phyloP scores from a whole-genome alignment of 2,113 vertebrate species.

The Rhinopomastus cyanomelas region DNA sequence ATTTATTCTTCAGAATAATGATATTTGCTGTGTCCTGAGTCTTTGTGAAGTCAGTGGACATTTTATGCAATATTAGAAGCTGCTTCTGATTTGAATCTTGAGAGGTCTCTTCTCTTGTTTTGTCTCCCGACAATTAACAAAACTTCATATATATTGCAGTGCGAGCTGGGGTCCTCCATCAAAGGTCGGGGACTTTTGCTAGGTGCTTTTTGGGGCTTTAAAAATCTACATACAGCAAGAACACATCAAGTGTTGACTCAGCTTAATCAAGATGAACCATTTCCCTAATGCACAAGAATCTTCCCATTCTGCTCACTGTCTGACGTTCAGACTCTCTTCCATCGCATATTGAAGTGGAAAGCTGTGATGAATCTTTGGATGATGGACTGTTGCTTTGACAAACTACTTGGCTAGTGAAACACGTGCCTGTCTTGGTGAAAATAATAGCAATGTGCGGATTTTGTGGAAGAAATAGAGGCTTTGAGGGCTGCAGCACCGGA shows the following conservation, averaged over 20 bases:
- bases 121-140: not conserved
- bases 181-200: not conserved
- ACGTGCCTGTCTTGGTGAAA: not conserved
- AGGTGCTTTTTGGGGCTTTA: not conserved
- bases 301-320: not conserved
- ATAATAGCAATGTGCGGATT: constrained; percentile 3
- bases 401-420: constrained; percentile 35
- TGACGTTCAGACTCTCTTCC: not conserved
- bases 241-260: not conserved
- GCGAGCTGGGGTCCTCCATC: not conserved
- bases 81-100: not conserved
- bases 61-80: not conserved
- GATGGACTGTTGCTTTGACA: constrained; percentile 50
- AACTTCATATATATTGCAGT: not conserved
- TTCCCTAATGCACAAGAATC: not conserved
- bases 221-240: not conserved
- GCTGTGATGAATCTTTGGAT: constrained; percentile 43
- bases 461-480: constrained; percentile 54
- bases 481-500: constrained; percentile 4
- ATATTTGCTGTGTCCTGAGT: not conserved
- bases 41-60: not conserved
- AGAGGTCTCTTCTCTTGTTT: not conserved
- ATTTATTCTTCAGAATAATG: not conserved
- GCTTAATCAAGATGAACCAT: not conserved
- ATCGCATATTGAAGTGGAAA: not conserved